These are phyloP conservation scores for Cyphomyrmex costatus DNA, from an alignment of 1,140 invertebrate species.

Conservation along the genomic window DNA sequence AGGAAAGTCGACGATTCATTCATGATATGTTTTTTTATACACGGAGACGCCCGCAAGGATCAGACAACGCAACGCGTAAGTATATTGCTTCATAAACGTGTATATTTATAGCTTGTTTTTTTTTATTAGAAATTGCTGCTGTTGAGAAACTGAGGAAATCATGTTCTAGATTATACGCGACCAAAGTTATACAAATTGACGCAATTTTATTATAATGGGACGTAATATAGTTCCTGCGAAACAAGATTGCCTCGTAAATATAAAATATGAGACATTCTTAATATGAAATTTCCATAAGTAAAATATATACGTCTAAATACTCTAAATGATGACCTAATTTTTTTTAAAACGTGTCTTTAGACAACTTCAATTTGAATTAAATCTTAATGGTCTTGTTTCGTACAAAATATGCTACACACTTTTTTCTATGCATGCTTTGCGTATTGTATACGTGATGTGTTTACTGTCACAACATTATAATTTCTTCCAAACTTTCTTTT, in stretches of 20 bases:
- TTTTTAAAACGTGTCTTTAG: background rate
- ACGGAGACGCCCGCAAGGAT: background rate
- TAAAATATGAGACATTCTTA: background rate
- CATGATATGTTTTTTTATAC: conserved; percentile 10
- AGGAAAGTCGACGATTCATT: conserved; percentile 24
- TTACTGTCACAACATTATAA: background rate
- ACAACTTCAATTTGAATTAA: conserved; percentile 5
- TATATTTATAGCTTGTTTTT: background rate
- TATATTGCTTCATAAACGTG: background rate
- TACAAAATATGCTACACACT: background rate
- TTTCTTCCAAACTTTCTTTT: conserved; percentile 17
- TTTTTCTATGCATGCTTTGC: background rate
- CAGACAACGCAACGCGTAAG: conserved; percentile 18
- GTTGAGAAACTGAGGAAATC: conserved; percentile 24
- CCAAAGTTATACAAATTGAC: conserved; percentile 18
- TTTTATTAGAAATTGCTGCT: background rate
- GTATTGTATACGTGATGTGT: background rate
- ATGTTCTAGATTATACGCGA: background rate
- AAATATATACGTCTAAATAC: background rate
- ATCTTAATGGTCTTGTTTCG: conserved; percentile 2
- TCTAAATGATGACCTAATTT: background rate
- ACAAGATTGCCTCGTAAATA: background rate
- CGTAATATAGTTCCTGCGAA: background rate
- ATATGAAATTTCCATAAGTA: background rate
- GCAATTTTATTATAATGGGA: background rate